phyloP scores from a whole-genome alignment of 2,113 vertebrate genomes.

The Piprites chloris region DNA sequence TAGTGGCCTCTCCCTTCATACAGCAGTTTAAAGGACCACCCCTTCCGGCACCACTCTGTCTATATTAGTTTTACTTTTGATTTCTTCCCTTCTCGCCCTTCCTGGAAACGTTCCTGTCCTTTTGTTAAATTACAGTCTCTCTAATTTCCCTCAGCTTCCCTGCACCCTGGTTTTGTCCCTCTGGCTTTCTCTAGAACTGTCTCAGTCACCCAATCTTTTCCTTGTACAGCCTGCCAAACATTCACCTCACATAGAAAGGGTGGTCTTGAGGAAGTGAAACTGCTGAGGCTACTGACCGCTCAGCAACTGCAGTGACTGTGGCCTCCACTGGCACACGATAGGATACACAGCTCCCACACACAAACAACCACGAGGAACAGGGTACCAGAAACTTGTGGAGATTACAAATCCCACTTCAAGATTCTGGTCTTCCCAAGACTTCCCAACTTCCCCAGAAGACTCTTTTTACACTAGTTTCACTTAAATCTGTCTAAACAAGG shows the following conservation, averaged over 20 bases:
- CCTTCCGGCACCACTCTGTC: background rate
- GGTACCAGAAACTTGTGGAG: background rate
- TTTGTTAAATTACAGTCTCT: background rate
- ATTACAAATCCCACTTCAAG: background rate
- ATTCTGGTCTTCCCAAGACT: background rate
- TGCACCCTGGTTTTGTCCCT: background rate
- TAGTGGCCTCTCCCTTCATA: background rate
- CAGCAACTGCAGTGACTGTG: background rate
- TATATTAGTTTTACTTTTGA: background rate
- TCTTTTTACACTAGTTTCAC: background rate
- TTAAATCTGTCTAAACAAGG: background rate
- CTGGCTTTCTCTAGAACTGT: background rate
- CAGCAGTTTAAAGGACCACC: background rate
- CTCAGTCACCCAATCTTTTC: background rate
- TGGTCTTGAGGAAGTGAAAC: background rate
- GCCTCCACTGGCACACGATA: background rate
- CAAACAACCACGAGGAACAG: background rate
- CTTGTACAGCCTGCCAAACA: background rate
- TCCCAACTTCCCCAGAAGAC: background rate
- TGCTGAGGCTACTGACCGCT: background rate
- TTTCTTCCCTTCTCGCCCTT: background rate
- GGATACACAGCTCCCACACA: background rate
- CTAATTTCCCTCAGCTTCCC: background rate
- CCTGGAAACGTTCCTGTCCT: background rate
- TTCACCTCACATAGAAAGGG: background rate